A percentile compares a stretch with the other conserved stretches of the same genome.
These are phyloP conservation scores for Drosophila lutescens DNA, from an alignment of 2,888 invertebrate genomes.

Conservation along the genomic window DNA sequence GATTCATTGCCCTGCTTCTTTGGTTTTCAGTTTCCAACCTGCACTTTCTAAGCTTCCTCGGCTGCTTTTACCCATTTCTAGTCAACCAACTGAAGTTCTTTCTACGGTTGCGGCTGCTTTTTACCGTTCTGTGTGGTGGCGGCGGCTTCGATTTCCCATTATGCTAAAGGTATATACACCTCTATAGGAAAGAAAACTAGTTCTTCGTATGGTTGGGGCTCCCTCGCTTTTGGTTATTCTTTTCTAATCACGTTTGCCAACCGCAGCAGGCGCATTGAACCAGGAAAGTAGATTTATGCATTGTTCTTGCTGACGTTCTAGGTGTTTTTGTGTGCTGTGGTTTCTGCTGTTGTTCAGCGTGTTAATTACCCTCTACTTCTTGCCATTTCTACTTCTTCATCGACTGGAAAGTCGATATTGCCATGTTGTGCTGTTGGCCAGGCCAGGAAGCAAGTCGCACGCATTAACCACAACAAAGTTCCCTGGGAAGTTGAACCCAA, in stretches of 20 bases:
- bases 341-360: constrained; percentile 3
- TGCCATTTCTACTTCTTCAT: constrained; percentile 17
- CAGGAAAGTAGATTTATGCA: constrained; percentile 61
- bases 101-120: constrained; percentile 18
- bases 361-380: constrained; percentile 13
- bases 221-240: constrained; percentile 45
- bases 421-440: constrained; percentile 21
- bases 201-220: constrained; percentile 30
- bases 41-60: constrained; percentile 59
- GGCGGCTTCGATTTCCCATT: constrained; percentile 68
- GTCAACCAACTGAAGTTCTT: constrained; percentile 31
- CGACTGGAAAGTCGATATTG: constrained; percentile 41
- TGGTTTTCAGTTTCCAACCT: constrained; percentile 21
- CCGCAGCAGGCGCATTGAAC: constrained; percentile 63
- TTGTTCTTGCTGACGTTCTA: constrained; percentile 42
- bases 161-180: constrained; percentile 35
- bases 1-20: constrained; percentile 41
- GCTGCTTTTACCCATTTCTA: constrained; percentile 26
- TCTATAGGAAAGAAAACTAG: constrained; percentile 43
- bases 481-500: constrained; percentile 32
- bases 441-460: constrained; percentile 57
- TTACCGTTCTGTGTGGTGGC: constrained; percentile 6
- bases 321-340: constrained; percentile 15
- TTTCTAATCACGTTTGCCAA: constrained; percentile 61
- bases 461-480: constrained; percentile 48